These are phyloP conservation scores for Dreissena polymorpha DNA, from an alignment of 1,140 invertebrate species.

Conservation along the genomic window DNA sequence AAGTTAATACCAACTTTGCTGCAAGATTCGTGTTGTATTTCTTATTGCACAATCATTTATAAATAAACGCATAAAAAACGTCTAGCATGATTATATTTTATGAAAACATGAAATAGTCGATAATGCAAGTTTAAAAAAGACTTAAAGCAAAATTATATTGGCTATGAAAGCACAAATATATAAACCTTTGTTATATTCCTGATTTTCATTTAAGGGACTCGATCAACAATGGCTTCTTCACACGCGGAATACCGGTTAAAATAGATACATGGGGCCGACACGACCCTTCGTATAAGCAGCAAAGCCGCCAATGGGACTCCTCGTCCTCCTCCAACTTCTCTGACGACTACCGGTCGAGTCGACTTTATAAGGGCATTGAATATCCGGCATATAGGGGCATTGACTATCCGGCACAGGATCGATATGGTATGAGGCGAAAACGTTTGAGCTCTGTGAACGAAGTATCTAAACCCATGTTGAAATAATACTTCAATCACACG, in stretches of 20 bases:
- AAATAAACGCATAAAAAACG: neutral
- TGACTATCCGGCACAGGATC: too few species aligned
- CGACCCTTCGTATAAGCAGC: conserved; percentile 32
- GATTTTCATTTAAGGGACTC: neutral
- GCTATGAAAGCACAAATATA: neutral
- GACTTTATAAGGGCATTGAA: too few species aligned
- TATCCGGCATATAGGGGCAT: neutral
- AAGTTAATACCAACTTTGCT: neutral
- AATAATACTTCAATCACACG: too few species aligned
- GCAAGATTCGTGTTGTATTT: neutral
- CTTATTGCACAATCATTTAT: neutral
- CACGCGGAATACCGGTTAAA: too few species aligned
- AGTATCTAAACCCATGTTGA: too few species aligned
- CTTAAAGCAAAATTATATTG: neutral
- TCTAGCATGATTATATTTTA: neutral
- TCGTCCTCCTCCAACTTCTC: neutral
- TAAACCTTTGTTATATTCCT: neutral
- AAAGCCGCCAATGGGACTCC: conserved; percentile 18
- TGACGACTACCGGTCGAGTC: neutral
- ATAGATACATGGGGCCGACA: conserved; percentile 37
- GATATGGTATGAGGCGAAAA: too few species aligned
- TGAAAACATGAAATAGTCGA: neutral
- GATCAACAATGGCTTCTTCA: conserved; percentile 52
- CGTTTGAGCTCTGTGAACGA: too few species aligned
- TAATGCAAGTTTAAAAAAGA: neutral